Base-by-base conservation (phyloP, 2,113 vertebrate species). In the Pollachius pollachius region DNA sequence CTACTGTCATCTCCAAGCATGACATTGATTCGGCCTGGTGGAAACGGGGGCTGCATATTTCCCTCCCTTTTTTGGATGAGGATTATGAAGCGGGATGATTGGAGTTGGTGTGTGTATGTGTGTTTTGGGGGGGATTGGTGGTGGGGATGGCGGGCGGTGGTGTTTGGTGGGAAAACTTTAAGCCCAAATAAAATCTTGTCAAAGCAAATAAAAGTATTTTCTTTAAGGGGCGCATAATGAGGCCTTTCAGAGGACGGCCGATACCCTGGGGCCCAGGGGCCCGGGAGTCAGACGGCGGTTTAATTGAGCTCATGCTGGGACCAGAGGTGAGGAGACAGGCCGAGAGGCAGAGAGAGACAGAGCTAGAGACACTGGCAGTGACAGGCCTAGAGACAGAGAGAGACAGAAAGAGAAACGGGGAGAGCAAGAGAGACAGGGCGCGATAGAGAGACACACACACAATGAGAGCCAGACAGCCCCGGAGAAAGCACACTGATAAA, bases 31-130 rank as follows among this genome's bases (percentile, higher is more conserved):
- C 75, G 75, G 83, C 81, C 84, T 73, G 82, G 87, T 69, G 77
- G 90, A 90, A 91, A 87, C 76, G 84, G 85, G 13, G 73, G 69
- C 79, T 74, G 70, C 88, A 90, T 89, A 86, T 74, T 89, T 89
- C 79, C 72, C 70, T 76, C 78, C 83, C 84, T 82, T 89, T 87
- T 89, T 87, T 84, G 84, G 87, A 73, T 4, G 75, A 81, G 81
- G 91, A 90, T 91, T 90, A 90, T 67, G 71, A 73, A 63, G 15
- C 21, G 15, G 65, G 64, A 64, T 64, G 54, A n/a, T 27, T 17
- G 52, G 54, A 16, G 3, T 2, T 19, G 27, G 41, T 48, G 41
- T 48, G 41, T 48, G 41, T 48, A 13, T 48, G 41, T 48, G 41
- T 48, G 41, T 48, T 1, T 9, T 48, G 41, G 8, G 41, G 37